Base-by-base conservation (phyloP, 2,113 vertebrate genomes). In the Chroicocephalus ridibundus region DNA sequence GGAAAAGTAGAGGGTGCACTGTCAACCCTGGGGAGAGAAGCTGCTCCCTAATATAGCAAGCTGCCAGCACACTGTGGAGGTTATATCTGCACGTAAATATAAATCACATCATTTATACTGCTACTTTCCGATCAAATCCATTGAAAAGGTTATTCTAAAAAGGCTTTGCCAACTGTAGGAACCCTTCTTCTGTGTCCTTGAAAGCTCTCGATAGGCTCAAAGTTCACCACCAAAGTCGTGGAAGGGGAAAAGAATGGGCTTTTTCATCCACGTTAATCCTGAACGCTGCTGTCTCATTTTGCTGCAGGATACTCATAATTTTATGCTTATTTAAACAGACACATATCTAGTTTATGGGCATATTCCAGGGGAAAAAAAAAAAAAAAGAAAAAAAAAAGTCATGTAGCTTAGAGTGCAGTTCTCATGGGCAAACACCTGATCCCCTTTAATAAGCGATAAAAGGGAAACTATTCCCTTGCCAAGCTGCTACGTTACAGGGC, bases 271-370 rank as follows among this genome's bases (percentile, higher is more conserved):
- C 32, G 4, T 65, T 83, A 38, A 51, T 97, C 87, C 80, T 96
- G 97, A 98, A 97, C 10, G 54, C 79, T 85, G 91, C 96, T 94
- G 97, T 98, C 96, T 98, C 92, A 81, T 98, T 97, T 98, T 95
- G 97, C 98, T 98, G 90, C 95, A 96, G 98, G 98, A 96, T 94
- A 97, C 62, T 93, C 78, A 92, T 94, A 97, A 97, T 97, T 97
- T 98, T 98, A 98, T 97, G 98, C 97, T 98, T 98, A 98, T 98
- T 98, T 98, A 98, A 98, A 97, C 98, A 97, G 98, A 98, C 98
- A 98, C 87, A 95, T 97, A 94, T 98, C 94, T 96, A 94, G 97
- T 98, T 98, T 96, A 96, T 95, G 97, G 98, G 97, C 97, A 98
- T 97, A 96, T 97, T 98, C 94, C 80, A 92, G 96, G 88, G 62